Base-by-base conservation (phyloP, 2,797 vertebrate genomes). In the Luscinia luscinia region DNA sequence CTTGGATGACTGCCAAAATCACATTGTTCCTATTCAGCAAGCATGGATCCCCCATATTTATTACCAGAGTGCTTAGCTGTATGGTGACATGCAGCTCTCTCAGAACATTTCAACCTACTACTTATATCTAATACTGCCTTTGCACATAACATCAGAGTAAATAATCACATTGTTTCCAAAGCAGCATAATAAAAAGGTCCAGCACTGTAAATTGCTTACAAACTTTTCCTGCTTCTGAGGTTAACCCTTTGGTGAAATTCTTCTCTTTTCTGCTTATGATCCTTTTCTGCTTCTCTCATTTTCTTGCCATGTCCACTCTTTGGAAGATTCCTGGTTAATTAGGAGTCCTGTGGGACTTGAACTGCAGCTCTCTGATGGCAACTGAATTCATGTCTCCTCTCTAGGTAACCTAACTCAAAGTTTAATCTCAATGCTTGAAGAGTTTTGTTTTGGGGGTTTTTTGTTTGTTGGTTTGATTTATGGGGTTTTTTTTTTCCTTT, bases 1-100 rank as follows among this genome's bases (percentile, higher is more conserved):
- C 41, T 80, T 95, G 92, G 78, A 83, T 80, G 64, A 48, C 68
- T 92, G 84, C 49, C 70, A 89, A 62, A 77, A 72, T 51, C 89
- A 46, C 49, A 57, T n/a, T 91, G 75, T 66, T 87, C 48, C 40
- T 61, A 70, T 64, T 89, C 64, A 92, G 22, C 40, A 75, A 58
- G 36, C 16, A 38, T 38, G 51, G 49, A 93, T 70, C 18, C 32
- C 17, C 15, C 11, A 12, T 89, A 72, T 32, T 59, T 91, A 22
- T 83, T 79, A 89, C 72, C 14, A 51, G 40, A 64, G 23, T 52
- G 9, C 58, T 89, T 68, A 89, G n/a, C 48, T 62, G 21, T 43
- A 26, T 21, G 19, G 32, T 83, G 58, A 48, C 51, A 85, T 24
- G 20, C 8, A 85, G 41, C 8, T 17, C 12, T 21, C 73, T 68